Conservation (phyloP, 2,113 vertebrate species). For the Chauna torquata region DNA sequence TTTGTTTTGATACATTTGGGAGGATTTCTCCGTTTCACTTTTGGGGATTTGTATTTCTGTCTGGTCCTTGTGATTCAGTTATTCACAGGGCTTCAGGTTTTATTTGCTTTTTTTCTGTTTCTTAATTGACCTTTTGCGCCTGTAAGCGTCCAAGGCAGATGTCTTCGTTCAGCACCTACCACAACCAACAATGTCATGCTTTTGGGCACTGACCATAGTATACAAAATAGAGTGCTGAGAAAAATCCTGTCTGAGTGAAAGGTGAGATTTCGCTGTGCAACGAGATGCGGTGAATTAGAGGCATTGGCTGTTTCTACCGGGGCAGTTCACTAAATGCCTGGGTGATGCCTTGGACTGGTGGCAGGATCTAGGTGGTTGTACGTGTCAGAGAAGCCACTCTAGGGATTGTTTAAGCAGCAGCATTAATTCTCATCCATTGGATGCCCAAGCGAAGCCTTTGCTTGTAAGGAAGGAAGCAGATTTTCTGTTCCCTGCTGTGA, state of each 20-base stretch:
- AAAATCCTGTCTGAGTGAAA: constrained; percentile 28
- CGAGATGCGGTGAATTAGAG: background rate
- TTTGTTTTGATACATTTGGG: background rate
- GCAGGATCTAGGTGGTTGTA: background rate
- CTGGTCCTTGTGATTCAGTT: background rate
- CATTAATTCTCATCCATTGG: background rate
- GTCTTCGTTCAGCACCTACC: constrained; percentile 19
- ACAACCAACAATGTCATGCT: background rate
- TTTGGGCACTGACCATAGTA: background rate
- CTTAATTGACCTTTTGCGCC: constrained; percentile 15
- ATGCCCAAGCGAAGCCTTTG: constrained; percentile 1
- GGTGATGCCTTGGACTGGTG: background rate
- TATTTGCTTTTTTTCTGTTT: constrained; percentile 10
- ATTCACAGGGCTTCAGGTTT: background rate
- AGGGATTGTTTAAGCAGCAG: background rate
- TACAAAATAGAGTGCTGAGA: background rate
- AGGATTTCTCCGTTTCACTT: background rate
- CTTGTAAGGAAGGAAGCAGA: constrained; percentile 31
- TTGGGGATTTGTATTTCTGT: background rate
- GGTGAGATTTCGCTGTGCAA: background rate
- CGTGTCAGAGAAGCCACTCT: background rate
- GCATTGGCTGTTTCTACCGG: background rate
- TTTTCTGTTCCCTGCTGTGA: constrained; percentile 43
- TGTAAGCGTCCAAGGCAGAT: background rate
- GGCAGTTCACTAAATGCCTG: background rate